Evolutionary conservation across 2,797 vertebrate genomes (phyloP), one percentile per base, ranked within the genome.

Genomic region (Squalus acanthias): DNA sequence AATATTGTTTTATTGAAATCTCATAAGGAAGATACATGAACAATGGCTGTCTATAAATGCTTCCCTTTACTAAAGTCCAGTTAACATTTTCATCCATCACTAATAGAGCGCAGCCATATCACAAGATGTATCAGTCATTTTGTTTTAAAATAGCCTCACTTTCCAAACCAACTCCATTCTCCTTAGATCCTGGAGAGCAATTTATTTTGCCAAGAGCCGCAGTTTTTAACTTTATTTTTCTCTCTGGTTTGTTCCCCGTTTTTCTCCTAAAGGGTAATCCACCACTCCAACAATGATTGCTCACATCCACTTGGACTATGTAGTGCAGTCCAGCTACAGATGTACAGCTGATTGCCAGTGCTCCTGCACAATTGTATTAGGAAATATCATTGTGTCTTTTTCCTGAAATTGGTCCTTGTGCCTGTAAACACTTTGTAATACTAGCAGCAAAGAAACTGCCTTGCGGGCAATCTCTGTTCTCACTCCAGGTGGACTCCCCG

Each of bases 181-280:
- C 67, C 33, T 63, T 63, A 17, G 88, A 29, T 29, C 57, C 46
- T 95, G 22, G 67, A 94, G 7, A 24, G 39, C 22, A 26, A 26
- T 26, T 70, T 94, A 94, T 50, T 53, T 72, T 70, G 1, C 1
- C 67, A 72, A 69, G 69, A 70, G 39, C 39, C 10, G 20, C 39
- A 72, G 67, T 39, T 72, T 95, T 70, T 95, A 50, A 50, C 93
- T 50, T 26, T 70, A 69, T 70, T 95, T 95, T 95, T 53, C 69
- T 72, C 69, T 15, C 17, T 53, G 46, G 9, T 22, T 67, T 29
- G 46, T 29, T 50, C 22, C 22, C 3, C 69, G 5, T 95, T 72
- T 95, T 72, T 24, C 46, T 33, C 24, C 9, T 12, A 39, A 95
- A 70, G 67, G 67, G n/a, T 69, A 20, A 67, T 20, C 22, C 33